Percentiles rank a stretch among this genome's conserved stretches.
Conservation (phyloP, 1,140 invertebrate genomes). For the Eriocheir sinensis region DNA sequence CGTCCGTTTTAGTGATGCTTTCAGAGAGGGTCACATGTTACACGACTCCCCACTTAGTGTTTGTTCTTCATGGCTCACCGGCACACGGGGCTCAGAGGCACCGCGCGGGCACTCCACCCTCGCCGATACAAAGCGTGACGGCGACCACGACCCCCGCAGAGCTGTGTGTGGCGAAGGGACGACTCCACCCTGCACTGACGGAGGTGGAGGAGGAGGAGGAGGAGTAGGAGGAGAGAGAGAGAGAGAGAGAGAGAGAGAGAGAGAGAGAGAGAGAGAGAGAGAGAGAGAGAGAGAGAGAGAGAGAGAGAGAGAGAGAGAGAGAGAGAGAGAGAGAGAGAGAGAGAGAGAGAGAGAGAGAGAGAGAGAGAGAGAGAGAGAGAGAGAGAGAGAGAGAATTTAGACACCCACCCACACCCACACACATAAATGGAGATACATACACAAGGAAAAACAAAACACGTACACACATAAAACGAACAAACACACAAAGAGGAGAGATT, state of each 20-base stretch:
- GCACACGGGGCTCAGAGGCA: neutral
- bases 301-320: neutral
- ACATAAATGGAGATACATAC: too few relatives aligned
- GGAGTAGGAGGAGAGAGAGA: neutral
- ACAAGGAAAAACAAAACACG: too few relatives aligned
- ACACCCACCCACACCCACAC: too few relatives aligned
- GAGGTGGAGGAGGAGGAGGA: neutral
- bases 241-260: neutral
- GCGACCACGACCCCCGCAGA: neutral
- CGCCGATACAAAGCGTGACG: neutral
- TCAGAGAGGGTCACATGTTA: neutral
- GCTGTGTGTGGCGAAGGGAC: neutral
- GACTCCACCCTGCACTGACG: neutral
- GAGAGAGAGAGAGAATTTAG: neutral
- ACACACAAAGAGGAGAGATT: too few relatives aligned
- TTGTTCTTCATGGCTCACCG: neutral
- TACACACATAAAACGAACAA: too few relatives aligned
- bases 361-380: constrained; percentile 22
- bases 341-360: neutral
- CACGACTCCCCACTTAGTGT: constrained; percentile 23
- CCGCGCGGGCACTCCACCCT: neutral
- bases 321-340: neutral
- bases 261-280: too few relatives aligned
- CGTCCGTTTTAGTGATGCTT: constrained; percentile 12
- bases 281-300: neutral